Conservation (phyloP, 2,113 vertebrate species). For the Colinus virginianus region DNA sequence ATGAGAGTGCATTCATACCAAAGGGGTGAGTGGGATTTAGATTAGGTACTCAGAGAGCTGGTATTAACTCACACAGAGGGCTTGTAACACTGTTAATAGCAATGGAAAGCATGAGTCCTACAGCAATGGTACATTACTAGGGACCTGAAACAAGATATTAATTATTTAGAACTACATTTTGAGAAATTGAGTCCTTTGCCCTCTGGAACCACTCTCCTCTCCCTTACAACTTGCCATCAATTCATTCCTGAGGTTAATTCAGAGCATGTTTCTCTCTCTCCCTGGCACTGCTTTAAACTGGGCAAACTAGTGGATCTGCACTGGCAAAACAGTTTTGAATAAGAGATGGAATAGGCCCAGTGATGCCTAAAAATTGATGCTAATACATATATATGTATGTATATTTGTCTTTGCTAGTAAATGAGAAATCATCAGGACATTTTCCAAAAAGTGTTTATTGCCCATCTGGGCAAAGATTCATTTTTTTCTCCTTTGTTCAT, state of each 20-base stretch:
- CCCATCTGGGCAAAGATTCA: background rate
- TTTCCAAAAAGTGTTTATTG: background rate
- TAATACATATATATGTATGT: background rate
- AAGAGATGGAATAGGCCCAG: background rate
- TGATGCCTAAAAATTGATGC: background rate
- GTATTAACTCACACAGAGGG: background rate
- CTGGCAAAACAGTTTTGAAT: background rate
- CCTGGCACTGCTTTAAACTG: background rate
- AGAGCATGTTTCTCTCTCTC: background rate
- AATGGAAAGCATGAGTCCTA: background rate
- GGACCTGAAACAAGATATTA: conserved; percentile 33
- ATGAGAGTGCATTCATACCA: background rate
- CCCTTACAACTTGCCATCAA: background rate
- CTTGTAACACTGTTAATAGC: conserved; percentile 21
- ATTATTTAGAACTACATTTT: conserved; percentile 63
- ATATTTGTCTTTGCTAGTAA: background rate
- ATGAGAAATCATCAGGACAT: background rate
- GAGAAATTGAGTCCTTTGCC: conserved; percentile 32
- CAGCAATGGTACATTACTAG: background rate
- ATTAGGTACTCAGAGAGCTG: background rate
- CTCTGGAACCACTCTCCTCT: background rate
- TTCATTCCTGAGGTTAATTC: conserved; percentile 23
- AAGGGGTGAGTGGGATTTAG: background rate
- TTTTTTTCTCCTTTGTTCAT: background rate
- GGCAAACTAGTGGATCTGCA: background rate